Conservation (phyloP, 1,140 invertebrate genomes). For the Hylaeus volcanicus region DNA sequence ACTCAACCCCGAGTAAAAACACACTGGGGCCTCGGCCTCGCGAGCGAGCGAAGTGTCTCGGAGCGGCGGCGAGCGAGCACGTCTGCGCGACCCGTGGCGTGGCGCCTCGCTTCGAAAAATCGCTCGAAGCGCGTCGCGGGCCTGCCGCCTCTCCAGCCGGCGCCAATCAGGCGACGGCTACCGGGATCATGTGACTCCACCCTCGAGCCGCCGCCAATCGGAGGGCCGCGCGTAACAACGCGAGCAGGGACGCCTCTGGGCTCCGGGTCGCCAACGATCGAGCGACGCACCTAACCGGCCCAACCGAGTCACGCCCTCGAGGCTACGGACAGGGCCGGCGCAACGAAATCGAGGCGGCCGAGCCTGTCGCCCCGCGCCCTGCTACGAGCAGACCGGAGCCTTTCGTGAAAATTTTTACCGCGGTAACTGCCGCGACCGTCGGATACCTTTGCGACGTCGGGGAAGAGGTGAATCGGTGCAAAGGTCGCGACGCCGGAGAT, state of each 20-base stretch:
- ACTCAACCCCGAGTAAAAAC: conserved; percentile 80
- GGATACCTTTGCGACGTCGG: conserved; percentile 47
- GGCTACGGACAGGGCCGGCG: conserved; percentile 49
- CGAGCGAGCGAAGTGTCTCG: conserved; percentile 52
- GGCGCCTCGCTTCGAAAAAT: conserved; percentile 60
- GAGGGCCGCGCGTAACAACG: neutral
- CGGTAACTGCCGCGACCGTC: conserved; percentile 38
- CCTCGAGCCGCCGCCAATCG: conserved; percentile 32
- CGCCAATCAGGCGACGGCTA: neutral
- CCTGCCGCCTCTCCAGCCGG: neutral
- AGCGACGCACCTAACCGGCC: conserved; percentile 4
- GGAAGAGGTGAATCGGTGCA: neutral
- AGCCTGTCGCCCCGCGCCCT: conserved; percentile 37
- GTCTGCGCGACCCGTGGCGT: conserved; percentile 47
- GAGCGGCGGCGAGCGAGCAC: conserved; percentile 42
- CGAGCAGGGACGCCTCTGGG: conserved; percentile 4
- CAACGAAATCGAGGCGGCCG: conserved; percentile 48
- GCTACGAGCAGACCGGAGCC: conserved; percentile 16
- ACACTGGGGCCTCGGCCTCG: conserved; percentile 76
- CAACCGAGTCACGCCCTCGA: conserved; percentile 54
- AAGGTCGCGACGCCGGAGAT: neutral
- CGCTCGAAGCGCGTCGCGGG: conserved; percentile 10
- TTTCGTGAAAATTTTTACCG: conserved; percentile 52
- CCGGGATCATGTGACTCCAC: conserved; percentile 24
- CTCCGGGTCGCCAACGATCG: conserved; percentile 11